Conservation (phyloP, 64 coral and sea anemone genomes). For the Trachythela sp. region DNA sequence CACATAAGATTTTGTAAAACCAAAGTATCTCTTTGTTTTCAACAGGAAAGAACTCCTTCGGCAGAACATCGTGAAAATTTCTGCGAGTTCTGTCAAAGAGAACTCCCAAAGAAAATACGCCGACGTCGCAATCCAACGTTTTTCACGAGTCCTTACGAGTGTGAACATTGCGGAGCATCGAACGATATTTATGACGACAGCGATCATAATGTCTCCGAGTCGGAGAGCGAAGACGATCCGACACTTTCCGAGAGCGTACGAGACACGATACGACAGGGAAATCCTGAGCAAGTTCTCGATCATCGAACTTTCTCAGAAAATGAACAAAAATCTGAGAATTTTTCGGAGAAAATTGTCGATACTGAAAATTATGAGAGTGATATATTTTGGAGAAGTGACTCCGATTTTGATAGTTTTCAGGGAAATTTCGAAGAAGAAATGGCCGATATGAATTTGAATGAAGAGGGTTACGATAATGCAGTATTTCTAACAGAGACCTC, state of each 20-base stretch:
- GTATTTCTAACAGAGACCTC: background rate
- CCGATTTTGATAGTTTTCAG: background rate
- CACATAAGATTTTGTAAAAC: background rate
- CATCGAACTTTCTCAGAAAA: background rate
- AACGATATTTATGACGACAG: background rate
- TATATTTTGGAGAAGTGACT: background rate
- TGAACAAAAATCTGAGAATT: background rate
- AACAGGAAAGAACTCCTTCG: background rate
- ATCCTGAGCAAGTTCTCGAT: background rate
- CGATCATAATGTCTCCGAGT: background rate
- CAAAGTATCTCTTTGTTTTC: background rate
- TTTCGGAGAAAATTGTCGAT: background rate
- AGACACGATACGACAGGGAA: background rate
- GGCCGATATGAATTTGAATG: background rate
- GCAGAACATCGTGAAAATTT: background rate
- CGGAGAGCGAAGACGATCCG: background rate
- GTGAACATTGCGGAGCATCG: conserved; percentile 1
- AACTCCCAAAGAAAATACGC: background rate
- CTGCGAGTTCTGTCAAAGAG: background rate
- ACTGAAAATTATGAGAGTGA: background rate
- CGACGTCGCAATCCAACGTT: background rate
- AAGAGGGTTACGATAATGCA: background rate
- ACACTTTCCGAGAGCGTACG: background rate
- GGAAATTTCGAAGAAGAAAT: background rate
- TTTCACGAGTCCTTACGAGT: background rate